Base-by-base conservation (phyloP, 2,797 vertebrate species). In the Phataginus tetradactyla region DNA sequence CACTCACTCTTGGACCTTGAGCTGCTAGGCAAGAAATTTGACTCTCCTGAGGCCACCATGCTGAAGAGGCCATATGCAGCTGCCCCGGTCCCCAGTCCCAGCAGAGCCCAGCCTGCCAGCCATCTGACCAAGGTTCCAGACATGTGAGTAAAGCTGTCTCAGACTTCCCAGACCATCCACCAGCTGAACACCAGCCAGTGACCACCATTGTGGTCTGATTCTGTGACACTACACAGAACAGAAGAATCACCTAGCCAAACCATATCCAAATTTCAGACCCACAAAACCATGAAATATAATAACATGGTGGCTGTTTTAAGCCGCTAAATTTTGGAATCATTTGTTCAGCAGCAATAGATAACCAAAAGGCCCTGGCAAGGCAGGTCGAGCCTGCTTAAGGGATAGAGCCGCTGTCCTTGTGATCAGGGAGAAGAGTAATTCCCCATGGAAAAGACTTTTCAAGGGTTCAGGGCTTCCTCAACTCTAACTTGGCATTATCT, bases 121-220 rank as follows among this genome's bases (percentile, higher is more conserved):
- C n/a, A 71, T 55, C 63, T 81, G 63, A 86, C 90, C 37, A 95
- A 75, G 21, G 32, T 29, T 7, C 17, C 51, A 89, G 10, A 42
- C 37, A 39, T 78, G 39, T 72, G 42, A 68, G 14, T 75, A 45
- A 95, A 77, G 29, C 64, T 86, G 6, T 63, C 55, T 93, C 1
- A 0, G 63, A 78, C 32, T 15, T 72, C n/a, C 21, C n/a, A 80
- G n/a, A 94, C 37, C 15, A n/a, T 59, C 37, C 34, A 81, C 20
- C 49, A 72, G 21, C 17, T 95, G 42, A 90, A 94, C 83, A 85
- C 63, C 25, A 95, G 51, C 34, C 88, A 95, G 63, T 71, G 55
- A 93, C 51, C 29, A 96, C 45, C 45, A 20, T 57, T 27, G 45
- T 45, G 45, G 45, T 45, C 45, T 45, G 45, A 45, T 45, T 45